Base-by-base conservation (phyloP, 2,888 invertebrate genomes). In the Xestia xanthographa region DNA sequence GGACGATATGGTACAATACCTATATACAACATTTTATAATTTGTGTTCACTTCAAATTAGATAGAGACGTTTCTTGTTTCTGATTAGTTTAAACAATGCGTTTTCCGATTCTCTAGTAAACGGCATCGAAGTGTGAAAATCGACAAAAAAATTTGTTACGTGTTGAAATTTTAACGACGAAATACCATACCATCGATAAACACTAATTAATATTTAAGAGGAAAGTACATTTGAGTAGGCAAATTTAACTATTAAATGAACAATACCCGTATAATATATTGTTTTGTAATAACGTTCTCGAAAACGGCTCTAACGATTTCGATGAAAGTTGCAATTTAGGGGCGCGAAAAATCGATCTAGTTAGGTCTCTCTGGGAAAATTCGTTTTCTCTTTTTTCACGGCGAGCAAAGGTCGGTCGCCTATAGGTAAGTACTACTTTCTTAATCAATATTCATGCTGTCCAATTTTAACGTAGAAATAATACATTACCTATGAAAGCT, bases 401-500 rank as follows among this genome's bases (percentile, higher is more conserved):
- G 17, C 6, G 20, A 48, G 12, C 45, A 48, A 20, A 17, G 45
- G 20, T 20, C 45, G 20, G 45, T 48, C 20, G 45, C 6, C 45
- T 5, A 17, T 43, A 34, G 34, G 34, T 34, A n/a, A n/a, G n/a
- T n/a, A n/a, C n/a, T n/a, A 45, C 45, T 6, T 48, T 6, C 17
- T 48, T 1, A 48, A 48, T 17, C 17, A 41, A 1, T 17, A 53
- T n/a, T 53, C n/a, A n/a, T n/a, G 9, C 22, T 22, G 22, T 45
- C 5, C 22, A 17, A n/a, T 20, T 5, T 17, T n/a, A 5, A n/a
- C n/a, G n/a, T n/a, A 20, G 8, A 48, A 17, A 12, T 38, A 45
- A 63, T 48, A 65, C n/a, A 22, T 87, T 89, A 96, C 97, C 96
- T 79, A 96, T 95, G 83, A 96, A 93, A 29, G 93, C 96, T 80